Conservation (phyloP, 2,113 vertebrate species). For the Hassar affinis region DNA sequence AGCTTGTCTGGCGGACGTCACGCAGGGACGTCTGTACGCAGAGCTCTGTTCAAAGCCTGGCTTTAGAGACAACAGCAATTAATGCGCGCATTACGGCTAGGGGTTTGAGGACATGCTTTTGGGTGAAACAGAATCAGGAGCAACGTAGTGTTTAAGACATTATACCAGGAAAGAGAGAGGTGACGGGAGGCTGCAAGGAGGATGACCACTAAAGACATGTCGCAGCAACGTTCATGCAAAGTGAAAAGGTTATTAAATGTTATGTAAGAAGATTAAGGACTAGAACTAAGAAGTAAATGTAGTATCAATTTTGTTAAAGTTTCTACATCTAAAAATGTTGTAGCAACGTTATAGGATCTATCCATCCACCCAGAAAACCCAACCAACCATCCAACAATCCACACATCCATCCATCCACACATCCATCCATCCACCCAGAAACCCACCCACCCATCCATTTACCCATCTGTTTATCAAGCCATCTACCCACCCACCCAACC, state of each 20-base stretch:
- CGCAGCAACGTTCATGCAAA: neutral
- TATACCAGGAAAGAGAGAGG: neutral
- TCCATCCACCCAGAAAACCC: too few relatives aligned
- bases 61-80: slow-evolving; percentile 34
- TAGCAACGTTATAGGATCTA: too few relatives aligned
- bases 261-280: neutral
- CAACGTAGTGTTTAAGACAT: neutral
- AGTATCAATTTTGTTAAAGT: too few relatives aligned
- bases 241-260: too few relatives aligned
- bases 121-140: neutral
- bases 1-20: slow-evolving; percentile 16
- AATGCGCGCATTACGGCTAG: neutral
- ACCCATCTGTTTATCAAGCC: too few relatives aligned
- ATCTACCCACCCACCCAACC: too few relatives aligned
- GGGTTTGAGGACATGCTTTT: neutral
- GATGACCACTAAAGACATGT: neutral
- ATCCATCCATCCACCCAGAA: too few relatives aligned
- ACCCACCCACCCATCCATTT: too few relatives aligned
- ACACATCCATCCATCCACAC: too few relatives aligned
- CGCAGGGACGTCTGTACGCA: neutral
- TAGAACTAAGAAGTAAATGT: too few relatives aligned
- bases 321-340: neutral
- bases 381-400: too few relatives aligned
- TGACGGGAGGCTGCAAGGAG: neutral
- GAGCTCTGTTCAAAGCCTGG: slow-evolving; percentile 19